Evolutionary conservation across 2,797 vertebrate species (phyloP).

Genomic region (Petrocephalus sullivani): DNA sequence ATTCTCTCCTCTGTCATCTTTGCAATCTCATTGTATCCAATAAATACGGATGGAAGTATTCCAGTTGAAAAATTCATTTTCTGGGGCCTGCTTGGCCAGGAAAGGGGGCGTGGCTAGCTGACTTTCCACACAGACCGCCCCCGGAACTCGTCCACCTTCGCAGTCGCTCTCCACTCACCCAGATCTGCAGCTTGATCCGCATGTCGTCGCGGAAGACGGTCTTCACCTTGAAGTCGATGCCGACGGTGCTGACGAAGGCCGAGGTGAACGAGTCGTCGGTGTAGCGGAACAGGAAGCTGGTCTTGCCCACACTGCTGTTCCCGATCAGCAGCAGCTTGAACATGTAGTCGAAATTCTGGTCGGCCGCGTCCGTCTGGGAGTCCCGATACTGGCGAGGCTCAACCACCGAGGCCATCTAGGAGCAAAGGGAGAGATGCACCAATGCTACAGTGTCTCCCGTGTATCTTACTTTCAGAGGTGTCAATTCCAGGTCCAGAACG

Average conservation of each 20-base stretch:
- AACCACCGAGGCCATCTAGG: slow-evolving; percentile 65
- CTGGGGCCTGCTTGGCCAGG: not conserved
- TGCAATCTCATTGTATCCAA: not conserved
- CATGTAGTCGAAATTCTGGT: slow-evolving; percentile 93
- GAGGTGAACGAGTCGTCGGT: slow-evolving; percentile 85
- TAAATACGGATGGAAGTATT: not conserved
- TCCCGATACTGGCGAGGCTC: slow-evolving; percentile 53
- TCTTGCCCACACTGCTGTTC: slow-evolving; percentile 88
- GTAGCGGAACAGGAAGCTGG: slow-evolving; percentile 84
- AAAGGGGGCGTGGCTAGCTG: not conserved
- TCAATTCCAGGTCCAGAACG: too few species aligned
- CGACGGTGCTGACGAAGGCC: slow-evolving; percentile 85
- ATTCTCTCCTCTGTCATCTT: not conserved
- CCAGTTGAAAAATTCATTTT: not conserved
- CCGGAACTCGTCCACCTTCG: not conserved
- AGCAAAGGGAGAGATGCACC: not conserved
- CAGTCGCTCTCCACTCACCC: slow-evolving; percentile 54
- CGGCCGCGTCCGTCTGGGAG: slow-evolving; percentile 68
- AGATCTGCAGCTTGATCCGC: slow-evolving; percentile 88
- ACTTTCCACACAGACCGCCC: not conserved
- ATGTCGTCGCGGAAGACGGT: slow-evolving; percentile 82
- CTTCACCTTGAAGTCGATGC: slow-evolving; percentile 92
- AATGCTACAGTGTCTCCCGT: too few species aligned
- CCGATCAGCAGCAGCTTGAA: slow-evolving; percentile 85
- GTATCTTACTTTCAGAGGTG: too few species aligned